These are phyloP conservation scores for Camponotus fellah DNA, from an alignment of 2,888 invertebrate species.

Conservation along the genomic window DNA sequence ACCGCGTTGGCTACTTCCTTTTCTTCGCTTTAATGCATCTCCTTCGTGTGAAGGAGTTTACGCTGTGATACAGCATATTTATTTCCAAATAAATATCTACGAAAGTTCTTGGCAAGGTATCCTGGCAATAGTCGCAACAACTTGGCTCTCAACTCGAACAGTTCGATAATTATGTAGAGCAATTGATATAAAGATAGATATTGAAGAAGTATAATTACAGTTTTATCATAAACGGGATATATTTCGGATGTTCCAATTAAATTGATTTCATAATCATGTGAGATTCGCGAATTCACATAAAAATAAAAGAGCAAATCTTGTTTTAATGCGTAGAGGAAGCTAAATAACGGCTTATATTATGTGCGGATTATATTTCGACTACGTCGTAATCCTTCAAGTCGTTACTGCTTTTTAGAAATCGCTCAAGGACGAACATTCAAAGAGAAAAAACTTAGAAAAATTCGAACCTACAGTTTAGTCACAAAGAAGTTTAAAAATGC, in stretches of 20 bases:
- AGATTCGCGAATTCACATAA: neutral
- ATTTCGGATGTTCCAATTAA: neutral
- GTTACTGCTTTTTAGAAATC: neutral
- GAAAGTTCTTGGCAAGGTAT: neutral
- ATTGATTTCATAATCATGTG: neutral
- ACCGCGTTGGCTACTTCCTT: slow-evolving; percentile 37
- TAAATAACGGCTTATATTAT: neutral
- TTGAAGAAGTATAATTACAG: neutral
- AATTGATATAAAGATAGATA: neutral
- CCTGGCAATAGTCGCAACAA: neutral
- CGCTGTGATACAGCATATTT: neutral
- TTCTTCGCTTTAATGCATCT: slow-evolving; percentile 24
- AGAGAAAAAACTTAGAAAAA: neutral
- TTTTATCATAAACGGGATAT: neutral
- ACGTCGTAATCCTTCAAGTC: neutral
- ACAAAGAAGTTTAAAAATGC: slow-evolving; percentile 36
- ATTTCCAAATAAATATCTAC: slow-evolving; percentile 5
- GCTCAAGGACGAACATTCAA: neutral
- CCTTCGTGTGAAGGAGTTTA: slow-evolving; percentile 13
- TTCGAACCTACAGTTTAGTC: slow-evolving; percentile 4
- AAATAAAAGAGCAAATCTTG: neutral
- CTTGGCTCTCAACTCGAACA: neutral
- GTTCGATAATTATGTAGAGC: neutral
- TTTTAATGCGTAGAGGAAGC: neutral
- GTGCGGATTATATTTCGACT: neutral